A percentile compares a stretch with the other conserved stretches of the same genome.
These are phyloP conservation scores for Cranoglanis bouderius DNA, from an alignment of 2,113 vertebrate species.

Conservation along the genomic window DNA sequence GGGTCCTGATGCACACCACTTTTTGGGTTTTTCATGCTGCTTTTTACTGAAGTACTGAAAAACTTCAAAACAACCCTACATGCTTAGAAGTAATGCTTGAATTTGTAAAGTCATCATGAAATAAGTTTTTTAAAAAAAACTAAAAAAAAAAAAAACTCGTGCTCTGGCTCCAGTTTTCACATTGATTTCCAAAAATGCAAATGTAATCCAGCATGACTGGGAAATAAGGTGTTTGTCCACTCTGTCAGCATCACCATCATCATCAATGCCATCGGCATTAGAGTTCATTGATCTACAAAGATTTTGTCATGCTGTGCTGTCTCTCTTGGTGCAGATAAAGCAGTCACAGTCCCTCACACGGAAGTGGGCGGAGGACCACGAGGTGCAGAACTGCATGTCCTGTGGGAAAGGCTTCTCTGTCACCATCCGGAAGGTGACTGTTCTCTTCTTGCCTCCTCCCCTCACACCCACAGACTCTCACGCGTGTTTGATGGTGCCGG, in stretches of 20 bases:
- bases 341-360: conserved; percentile 91
- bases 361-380: conserved; percentile 96
- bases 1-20: neutral
- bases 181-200: too few relatives aligned
- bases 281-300: neutral
- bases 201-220: too few relatives aligned
- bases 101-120: neutral
- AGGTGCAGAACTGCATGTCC: conserved; percentile 96
- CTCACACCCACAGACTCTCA: conserved; percentile 20
- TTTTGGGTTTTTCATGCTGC: neutral
- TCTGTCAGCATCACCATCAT: neutral
- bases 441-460: neutral
- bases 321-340: conserved; percentile 81
- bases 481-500: conserved; percentile 32
- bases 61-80: neutral
- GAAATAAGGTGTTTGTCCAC: neutral
- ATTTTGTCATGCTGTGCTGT: neutral
- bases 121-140: too few relatives aligned
- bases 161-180: too few relatives aligned
- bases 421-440: conserved; percentile 88
- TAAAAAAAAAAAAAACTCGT: too few relatives aligned
- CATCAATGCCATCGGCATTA: neutral
- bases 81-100: neutral
- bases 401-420: conserved; percentile 94
- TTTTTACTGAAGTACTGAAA: neutral